Base-by-base conservation (phyloP, 2,113 vertebrate species). In the Regulus satrapa region DNA sequence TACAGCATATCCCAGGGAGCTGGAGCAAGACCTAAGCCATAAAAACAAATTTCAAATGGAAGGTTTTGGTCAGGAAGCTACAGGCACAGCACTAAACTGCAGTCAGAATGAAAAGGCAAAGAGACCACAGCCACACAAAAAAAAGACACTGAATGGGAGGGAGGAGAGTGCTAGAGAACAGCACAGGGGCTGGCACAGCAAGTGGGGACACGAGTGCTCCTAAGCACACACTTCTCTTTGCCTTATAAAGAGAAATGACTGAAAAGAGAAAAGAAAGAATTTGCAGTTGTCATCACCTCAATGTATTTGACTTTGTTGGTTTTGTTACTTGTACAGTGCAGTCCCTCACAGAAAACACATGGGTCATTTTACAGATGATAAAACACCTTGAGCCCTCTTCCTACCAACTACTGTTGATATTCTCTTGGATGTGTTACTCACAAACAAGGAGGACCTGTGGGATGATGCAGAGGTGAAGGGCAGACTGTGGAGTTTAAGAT, bases 141-240 rank as follows among this genome's bases (percentile, higher is more conserved):
- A 46, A 88, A 85, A 89, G n/a, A 28, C 0, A 1, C 23, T 66
- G 73, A 82, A 41, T 16, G 25, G 25, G 56, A 67, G 52, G 43
- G 19, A 81, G n/a, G 25, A 77, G 52, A 38, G 29, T 0, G 1
- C 21, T 61, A 66, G 10, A 87, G 58, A 85, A 68, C 11, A 61
- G 64, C 52, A 45, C 11, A n/a, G 43, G 32, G 58, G 40, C 14
- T 1, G 1, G 43, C 76, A 75, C 40, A 85, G 86, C 52, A 52
- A 61, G 61, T 0, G 0, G 48, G 17, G 19, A 78, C 18, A 26
- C 0, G 9, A 74, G 13, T 12, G 23, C 56, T 68, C 28, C 5
- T 10, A 63, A 1, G 0, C 59, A 6, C 32, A 67, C 29, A 29
- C 12, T 71, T 64, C 48, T 73, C 34, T 51, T 18, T 41, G 25